Conservation (phyloP, 2,797 vertebrate genomes). For the Anas capensis region DNA sequence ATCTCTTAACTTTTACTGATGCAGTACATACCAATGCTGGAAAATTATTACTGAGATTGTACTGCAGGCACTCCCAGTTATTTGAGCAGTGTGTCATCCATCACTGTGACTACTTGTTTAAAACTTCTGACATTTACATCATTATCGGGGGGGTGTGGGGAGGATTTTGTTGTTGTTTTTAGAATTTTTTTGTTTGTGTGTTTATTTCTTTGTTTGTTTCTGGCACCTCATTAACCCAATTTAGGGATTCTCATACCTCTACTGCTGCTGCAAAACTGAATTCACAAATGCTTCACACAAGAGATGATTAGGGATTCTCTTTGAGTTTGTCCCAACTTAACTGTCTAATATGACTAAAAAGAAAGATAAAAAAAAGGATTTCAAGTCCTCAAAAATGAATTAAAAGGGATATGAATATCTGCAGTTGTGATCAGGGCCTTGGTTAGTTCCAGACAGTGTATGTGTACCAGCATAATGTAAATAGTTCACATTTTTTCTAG, state of each 20-base stretch:
- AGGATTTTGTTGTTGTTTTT: neutral
- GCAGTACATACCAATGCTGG: neutral
- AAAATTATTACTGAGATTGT: neutral
- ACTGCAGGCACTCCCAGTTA: neutral
- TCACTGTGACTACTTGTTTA: neutral
- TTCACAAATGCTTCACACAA: neutral
- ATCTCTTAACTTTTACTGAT: neutral
- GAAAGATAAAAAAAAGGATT: neutral
- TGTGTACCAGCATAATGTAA: neutral
- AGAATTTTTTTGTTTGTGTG: neutral
- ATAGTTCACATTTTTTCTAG: fast-evolving
- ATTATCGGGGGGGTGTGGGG: neutral
- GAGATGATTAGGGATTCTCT: slow-evolving; percentile 27
- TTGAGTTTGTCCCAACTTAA: neutral
- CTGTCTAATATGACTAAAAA: neutral
- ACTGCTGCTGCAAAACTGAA: neutral
- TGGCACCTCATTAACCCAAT: slow-evolving; percentile 35
- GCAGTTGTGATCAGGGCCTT: neutral
- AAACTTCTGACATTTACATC: slow-evolving; percentile 20
- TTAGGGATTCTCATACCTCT: slow-evolving; percentile 1
- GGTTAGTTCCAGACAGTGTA: neutral
- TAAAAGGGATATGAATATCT: neutral
- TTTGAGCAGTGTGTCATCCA: neutral
- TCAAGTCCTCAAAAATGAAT: neutral
- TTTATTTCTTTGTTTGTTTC: neutral